Evolutionary conservation across 2,797 vertebrate species (phyloP).

Genomic region (Pitangus sulphuratus): DNA sequence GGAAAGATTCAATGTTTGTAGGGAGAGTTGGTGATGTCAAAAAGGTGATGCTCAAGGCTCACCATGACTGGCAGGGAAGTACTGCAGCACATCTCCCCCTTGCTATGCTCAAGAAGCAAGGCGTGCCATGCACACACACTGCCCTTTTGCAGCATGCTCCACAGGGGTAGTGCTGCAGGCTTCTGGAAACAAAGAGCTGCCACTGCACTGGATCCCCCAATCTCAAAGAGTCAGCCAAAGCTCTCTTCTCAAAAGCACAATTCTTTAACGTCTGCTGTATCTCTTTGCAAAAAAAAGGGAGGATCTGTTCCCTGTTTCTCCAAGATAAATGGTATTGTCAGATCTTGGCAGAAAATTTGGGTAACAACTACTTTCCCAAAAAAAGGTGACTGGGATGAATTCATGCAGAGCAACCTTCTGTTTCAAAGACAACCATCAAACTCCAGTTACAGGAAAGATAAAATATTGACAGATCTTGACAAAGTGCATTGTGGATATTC

Average conservation of each 20-base stretch:
- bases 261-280: background rate
- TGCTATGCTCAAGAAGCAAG: background rate
- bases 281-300: background rate
- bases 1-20: background rate
- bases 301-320: background rate
- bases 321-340: conserved; percentile 22
- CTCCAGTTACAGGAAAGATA: background rate
- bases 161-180: fast-evolving
- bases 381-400: conserved; percentile 4
- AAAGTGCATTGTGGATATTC: background rate
- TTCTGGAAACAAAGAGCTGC: background rate
- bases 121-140: background rate
- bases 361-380: background rate
- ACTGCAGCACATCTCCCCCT: background rate
- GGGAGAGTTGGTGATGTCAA: background rate
- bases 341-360: background rate
- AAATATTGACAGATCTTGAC: background rate
- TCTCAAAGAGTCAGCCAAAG: background rate
- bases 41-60: background rate
- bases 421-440: background rate
- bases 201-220: background rate
- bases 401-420: background rate
- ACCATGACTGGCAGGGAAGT: background rate
- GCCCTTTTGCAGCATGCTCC: fast-evolving
- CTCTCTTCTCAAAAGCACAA: background rate